Conservation (phyloP, 2,888 invertebrate genomes). For the Cynaeus angustus region DNA sequence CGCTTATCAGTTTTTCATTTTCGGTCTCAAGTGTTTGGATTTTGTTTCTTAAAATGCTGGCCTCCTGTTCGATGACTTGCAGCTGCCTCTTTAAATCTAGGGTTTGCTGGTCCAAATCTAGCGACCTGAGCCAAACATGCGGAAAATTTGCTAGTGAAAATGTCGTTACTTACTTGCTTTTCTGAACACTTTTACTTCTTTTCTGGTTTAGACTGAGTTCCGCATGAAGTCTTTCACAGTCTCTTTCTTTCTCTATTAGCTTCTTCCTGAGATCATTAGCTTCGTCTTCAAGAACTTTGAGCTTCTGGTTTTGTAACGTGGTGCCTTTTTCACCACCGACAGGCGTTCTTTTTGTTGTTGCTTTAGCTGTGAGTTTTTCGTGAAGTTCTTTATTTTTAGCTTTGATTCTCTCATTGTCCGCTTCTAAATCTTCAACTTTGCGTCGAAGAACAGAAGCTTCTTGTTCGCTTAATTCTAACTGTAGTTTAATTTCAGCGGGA, state of each 20-base stretch:
- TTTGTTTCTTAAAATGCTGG: conserved; percentile 79
- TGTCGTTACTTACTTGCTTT: conserved; percentile 76
- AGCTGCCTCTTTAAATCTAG: conserved; percentile 84
- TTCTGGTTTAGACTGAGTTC: conserved; percentile 80
- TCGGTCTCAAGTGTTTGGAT: conserved; percentile 82
- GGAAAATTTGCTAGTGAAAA: too few relatives aligned
- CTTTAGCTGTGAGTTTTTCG: conserved; percentile 77
- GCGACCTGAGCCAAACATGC: conserved; percentile 71
- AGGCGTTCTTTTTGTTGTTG: conserved; percentile 60
- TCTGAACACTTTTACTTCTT: conserved; percentile 76
- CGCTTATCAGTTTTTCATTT: conserved; percentile 82
- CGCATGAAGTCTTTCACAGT: conserved; percentile 84
- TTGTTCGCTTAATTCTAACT: conserved; percentile 92
- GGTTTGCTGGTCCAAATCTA: conserved; percentile 78
- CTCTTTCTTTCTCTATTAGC: conserved; percentile 87
- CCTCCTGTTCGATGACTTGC: conserved; percentile 86
- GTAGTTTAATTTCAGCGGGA: conserved; percentile 86
- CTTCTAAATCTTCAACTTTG: conserved; percentile 89
- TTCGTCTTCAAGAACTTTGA: conserved; percentile 81
- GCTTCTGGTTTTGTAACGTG: conserved; percentile 78
- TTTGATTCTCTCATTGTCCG: conserved; percentile 83
- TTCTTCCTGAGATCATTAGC: conserved; percentile 83
- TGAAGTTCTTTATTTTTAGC: conserved; percentile 85
- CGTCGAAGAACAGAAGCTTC: conserved; percentile 88
- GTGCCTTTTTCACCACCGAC: conserved; percentile 68